These are phyloP conservation scores for Allygus modestus DNA, from an alignment of 2,888 invertebrate species.

Conservation along the genomic window DNA sequence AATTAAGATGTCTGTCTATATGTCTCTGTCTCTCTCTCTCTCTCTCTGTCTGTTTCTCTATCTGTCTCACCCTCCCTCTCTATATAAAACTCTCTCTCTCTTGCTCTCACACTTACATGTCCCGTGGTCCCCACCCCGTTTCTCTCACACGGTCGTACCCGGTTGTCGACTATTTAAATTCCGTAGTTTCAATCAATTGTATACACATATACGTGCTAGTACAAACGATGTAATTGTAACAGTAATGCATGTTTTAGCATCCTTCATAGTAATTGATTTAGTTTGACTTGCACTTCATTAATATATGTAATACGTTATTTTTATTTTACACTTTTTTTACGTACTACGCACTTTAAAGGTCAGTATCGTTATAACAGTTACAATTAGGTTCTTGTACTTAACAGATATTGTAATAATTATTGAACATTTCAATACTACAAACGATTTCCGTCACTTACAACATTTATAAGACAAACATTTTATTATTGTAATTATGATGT, in stretches of 20 bases:
- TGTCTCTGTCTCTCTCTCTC: slow-evolving; percentile 58
- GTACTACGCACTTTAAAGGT: background rate
- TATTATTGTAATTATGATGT: background rate
- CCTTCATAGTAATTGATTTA: background rate
- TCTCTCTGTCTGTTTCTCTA: slow-evolving; percentile 60
- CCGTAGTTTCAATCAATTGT: background rate
- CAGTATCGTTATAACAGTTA: no score
- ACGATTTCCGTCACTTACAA: background rate
- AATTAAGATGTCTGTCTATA: slow-evolving; percentile 18
- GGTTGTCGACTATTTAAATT: background rate
- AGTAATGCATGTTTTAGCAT: background rate
- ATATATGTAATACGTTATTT: no score
- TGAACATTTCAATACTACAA: background rate
- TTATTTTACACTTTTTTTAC: background rate
- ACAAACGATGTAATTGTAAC: background rate
- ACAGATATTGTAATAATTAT: background rate
- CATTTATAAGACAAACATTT: background rate
- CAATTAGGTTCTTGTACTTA: no score
- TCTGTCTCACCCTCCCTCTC: slow-evolving; percentile 61
- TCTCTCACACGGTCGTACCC: background rate
- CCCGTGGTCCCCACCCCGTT: background rate
- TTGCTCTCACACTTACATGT: slow-evolving; percentile 32
- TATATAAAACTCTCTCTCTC: slow-evolving; percentile 55
- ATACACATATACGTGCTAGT: slow-evolving; percentile 3
- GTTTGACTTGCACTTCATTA: background rate